Base-by-base conservation (phyloP, 1,140 invertebrate genomes). In the Drosophila ananassae region DNA sequence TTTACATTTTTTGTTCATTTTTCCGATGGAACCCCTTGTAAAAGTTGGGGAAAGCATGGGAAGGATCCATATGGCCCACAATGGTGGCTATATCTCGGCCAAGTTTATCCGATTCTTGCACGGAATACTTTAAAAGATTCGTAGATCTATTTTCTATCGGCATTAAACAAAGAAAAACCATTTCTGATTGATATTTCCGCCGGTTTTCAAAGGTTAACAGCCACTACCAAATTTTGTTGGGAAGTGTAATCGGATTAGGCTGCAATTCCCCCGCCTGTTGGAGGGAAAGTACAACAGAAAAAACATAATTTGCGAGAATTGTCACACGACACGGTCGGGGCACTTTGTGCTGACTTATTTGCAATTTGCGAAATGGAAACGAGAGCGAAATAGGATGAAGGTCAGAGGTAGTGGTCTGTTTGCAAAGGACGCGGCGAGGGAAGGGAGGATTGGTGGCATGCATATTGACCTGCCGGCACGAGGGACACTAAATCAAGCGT, bases 221-320 rank as follows among this genome's bases (percentile, higher is more conserved):
- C 25, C 12, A 9, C 10, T 2, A 2, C 10, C 2, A 3, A 17
- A n/a, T 10, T 10, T 25, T 51, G 28, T 4, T 44, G 25, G 21
- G 0, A 1, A 67, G 63, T 67, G 59, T 90, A 91, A 91, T 91
- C 89, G 84, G 89, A 91, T 91, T 91, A 91, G 82, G 83, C 48
- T 56, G 73, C 73, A 50, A 56, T 32, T 75, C 52, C 55, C 47
- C 34, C 28, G 21, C 28, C 39, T 21, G 41, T 13, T 37, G 64
- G 44, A 53, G 41, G 46, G 63, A 46, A 62, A 67, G 17, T 21
- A 64, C 47, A 64, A 46, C 53, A 59, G 54, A 59, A 77, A 87
- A 87, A 85, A 79, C 83, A 89, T 89, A 89, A 89, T 89, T 89
- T 89, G 83, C 84, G 84, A 89, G 84, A 89, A 89, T 79, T 89